phyloP scores from a whole-genome alignment of 35 echinoderm and acorn worm species.

The Nesometra sesokonis region DNA sequence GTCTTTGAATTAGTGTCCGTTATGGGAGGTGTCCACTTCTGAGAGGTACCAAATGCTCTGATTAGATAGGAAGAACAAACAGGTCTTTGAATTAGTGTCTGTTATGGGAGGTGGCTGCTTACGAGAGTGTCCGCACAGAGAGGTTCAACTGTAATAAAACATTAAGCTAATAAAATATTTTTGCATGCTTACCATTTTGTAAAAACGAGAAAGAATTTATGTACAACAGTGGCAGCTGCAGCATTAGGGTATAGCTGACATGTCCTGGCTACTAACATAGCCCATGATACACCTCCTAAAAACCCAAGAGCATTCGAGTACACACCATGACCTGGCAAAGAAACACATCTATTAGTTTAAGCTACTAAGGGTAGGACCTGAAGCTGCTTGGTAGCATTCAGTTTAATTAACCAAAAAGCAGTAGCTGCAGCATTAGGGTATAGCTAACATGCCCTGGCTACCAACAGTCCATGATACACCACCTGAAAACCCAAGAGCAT shows the following conservation, averaged over 20 bases:
- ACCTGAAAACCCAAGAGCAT: slow-evolving; percentile 83
- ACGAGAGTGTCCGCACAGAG: no score
- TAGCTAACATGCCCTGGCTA: slow-evolving; percentile 88
- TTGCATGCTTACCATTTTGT: slow-evolving; percentile 74
- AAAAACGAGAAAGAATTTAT: slow-evolving; percentile 99
- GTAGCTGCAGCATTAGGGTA: slow-evolving; percentile 92
- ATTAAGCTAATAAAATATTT: no score
- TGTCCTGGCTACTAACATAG: slow-evolving; percentile 91
- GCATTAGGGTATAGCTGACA: slow-evolving; percentile 98
- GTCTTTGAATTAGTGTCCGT: no score
- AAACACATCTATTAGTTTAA: neutral
- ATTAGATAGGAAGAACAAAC: no score
- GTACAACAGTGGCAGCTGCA: slow-evolving; percentile 79
- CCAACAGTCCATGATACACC: slow-evolving; percentile 98
- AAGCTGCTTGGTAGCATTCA: no score
- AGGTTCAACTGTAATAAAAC: no score
- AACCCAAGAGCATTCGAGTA: slow-evolving; percentile 97
- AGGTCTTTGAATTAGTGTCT: no score
- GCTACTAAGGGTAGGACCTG: no score
- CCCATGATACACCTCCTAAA: slow-evolving; percentile 96
- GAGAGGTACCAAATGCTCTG: no score
- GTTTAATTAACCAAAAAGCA: no score
- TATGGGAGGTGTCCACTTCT: no score
- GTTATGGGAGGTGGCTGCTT: no score
- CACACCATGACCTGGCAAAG: slow-evolving; percentile 67